These are phyloP conservation scores for Aythya baeri DNA, from an alignment of 2,113 vertebrate genomes.

Conservation along the genomic window DNA sequence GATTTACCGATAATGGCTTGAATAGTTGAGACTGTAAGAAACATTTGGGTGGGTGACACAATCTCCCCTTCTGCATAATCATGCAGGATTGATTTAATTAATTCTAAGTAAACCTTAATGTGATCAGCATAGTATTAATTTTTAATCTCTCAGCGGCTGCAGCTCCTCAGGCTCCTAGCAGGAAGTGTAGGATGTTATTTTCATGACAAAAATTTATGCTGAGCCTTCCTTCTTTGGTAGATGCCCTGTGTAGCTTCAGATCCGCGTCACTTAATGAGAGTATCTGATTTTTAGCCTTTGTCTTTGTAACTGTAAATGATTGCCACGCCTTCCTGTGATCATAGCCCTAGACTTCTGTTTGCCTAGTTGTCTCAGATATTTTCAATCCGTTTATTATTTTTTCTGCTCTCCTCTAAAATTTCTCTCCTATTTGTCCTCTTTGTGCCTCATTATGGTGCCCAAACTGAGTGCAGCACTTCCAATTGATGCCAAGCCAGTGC, in stretches of 20 bases:
- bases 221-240: constrained; percentile 25
- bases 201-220: constrained; percentile 31
- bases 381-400: constrained; percentile 65
- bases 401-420: constrained; percentile 71
- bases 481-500: constrained; percentile 71
- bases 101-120: constrained; percentile 57
- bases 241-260: neutral
- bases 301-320: constrained; percentile 13
- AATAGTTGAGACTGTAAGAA: constrained; percentile 19
- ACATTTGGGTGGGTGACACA: constrained; percentile 10
- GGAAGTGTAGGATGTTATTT: neutral
- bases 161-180: constrained; percentile 39
- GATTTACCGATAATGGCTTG: constrained; percentile 41
- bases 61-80: neutral
- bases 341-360: constrained; percentile 58
- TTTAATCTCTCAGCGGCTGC: constrained; percentile 47
- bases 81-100: constrained; percentile 55
- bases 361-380: constrained; percentile 60
- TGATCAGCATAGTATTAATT: constrained; percentile 59
- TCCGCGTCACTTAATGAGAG: neutral
- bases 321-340: constrained; percentile 29
- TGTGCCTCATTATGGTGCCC: constrained; percentile 71
- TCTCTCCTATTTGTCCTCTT: constrained; percentile 72
- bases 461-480: constrained; percentile 71
- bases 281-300: constrained; percentile 49